A percentile compares a stretch with the other conserved stretches of the same genome.
These are phyloP conservation scores for Diarsia mendica DNA, from an alignment of 2,888 invertebrate genomes.

Conservation along the genomic window DNA sequence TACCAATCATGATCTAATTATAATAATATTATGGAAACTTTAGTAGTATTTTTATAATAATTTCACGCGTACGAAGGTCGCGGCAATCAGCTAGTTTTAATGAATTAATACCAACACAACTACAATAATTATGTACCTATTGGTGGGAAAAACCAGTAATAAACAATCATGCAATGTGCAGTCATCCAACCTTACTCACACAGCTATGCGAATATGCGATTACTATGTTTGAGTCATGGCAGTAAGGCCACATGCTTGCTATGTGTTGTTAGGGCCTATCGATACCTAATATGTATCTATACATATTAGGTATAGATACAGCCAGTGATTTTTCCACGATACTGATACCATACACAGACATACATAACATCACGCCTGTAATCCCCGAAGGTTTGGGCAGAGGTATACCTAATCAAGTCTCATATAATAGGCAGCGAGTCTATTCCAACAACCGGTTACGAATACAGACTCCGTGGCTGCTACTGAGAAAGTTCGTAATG, in stretches of 20 bases:
- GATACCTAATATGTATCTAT: too few relatives aligned
- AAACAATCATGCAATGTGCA: background rate
- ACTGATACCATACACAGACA: background rate
- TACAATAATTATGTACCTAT: background rate
- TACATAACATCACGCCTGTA: background rate
- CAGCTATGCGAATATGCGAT: slow-evolving; percentile 1
- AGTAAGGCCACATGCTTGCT: background rate
- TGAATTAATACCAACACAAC: background rate
- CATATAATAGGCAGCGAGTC: background rate
- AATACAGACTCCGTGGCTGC: background rate
- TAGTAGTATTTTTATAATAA: too few relatives aligned
- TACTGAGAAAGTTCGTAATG: too few relatives aligned
- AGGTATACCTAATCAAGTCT: background rate
- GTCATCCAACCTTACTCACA: slow-evolving; percentile 12
- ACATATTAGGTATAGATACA: background rate
- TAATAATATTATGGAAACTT: too few relatives aligned
- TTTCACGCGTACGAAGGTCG: too few relatives aligned
- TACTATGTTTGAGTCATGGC: background rate
- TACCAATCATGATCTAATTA: too few relatives aligned
- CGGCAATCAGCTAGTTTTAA: background rate
- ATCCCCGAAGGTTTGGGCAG: background rate
- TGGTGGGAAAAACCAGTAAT: background rate
- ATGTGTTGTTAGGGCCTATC: too few relatives aligned
- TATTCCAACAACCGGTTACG: background rate
- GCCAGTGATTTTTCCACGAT: background rate